Percentiles rank a stretch among this genome's conserved stretches.
Conservation (phyloP, 2,888 invertebrate genomes). For the Melanchra persicariae region DNA sequence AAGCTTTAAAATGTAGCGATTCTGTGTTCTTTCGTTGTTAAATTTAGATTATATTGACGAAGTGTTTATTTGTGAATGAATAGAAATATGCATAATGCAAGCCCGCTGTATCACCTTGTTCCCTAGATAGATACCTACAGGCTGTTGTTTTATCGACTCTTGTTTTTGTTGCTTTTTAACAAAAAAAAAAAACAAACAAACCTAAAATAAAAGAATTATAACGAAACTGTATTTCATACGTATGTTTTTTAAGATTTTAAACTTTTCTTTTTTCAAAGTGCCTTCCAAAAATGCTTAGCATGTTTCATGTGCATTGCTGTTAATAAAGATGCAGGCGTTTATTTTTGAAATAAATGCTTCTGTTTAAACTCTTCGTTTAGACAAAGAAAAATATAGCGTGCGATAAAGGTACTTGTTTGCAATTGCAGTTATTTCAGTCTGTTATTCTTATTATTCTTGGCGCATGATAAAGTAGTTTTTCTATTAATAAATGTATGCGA, state of each 20-base stretch:
- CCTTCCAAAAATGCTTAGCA: constrained; percentile 48
- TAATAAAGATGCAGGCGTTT: constrained; percentile 5
- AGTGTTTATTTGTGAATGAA: constrained; percentile 8
- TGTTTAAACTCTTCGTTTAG: neutral
- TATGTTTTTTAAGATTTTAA: neutral
- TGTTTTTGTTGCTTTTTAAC: neutral
- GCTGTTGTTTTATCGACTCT: constrained; percentile 1
- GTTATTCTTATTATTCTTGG: constrained; percentile 4
- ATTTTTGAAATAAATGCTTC: constrained; percentile 14
- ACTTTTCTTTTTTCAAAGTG: constrained; percentile 36
- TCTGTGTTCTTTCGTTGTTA: constrained; percentile 42
- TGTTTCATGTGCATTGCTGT: constrained; percentile 14
- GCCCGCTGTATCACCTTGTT: neutral
- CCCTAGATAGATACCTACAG: neutral
- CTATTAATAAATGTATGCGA: constrained; percentile 29
- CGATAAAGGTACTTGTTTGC: constrained; percentile 1
- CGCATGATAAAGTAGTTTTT: constrained; percentile 15
- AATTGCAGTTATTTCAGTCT: constrained; percentile 1
- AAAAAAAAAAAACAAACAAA: neutral
- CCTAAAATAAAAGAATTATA: neutral
- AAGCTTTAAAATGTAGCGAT: constrained; percentile 47
- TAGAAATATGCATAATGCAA: neutral
- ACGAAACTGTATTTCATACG: neutral
- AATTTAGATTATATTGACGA: constrained; percentile 6
- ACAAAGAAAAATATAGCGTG: neutral